phyloP scores from a whole-genome alignment of 2,797 vertebrate species.

The Gorsachius magnificus region DNA sequence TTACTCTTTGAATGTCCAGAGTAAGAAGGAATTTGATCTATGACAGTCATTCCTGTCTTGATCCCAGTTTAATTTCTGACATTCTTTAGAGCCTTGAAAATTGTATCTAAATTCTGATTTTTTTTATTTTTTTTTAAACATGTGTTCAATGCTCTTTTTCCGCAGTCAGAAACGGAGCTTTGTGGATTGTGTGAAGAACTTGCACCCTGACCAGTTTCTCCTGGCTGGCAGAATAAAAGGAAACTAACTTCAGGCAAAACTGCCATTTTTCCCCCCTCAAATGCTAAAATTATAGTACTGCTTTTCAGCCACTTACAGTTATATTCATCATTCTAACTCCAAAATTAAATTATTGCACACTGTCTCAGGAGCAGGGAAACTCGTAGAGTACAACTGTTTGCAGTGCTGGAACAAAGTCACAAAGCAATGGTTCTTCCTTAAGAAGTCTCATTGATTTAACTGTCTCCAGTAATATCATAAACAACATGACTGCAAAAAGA shows the following conservation, averaged over 20 bases:
- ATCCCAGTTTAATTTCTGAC: not conserved
- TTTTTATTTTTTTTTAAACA: fast-evolving
- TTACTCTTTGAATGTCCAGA: not conserved
- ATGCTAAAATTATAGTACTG: not conserved
- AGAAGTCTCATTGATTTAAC: not conserved
- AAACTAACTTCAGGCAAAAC: not conserved
- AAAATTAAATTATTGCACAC: not conserved
- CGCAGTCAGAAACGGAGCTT: not conserved
- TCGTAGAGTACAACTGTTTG: not conserved
- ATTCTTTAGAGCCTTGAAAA: not conserved
- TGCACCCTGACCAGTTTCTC: not conserved
- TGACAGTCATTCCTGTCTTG: not conserved
- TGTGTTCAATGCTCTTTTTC: not conserved
- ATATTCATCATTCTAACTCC: not conserved
- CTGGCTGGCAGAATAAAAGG: not conserved
- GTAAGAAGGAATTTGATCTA: not conserved
- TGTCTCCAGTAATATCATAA: not conserved
- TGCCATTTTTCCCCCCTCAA: not conserved
- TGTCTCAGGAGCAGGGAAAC: not conserved
- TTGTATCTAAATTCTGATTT: not conserved
- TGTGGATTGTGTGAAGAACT: not conserved
- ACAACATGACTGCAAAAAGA: not conserved
- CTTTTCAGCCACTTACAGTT: not conserved
- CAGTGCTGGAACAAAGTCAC: not conserved
- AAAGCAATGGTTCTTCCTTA: not conserved